These are phyloP conservation scores for Gryllus longicercus DNA, from an alignment of 2,888 invertebrate genomes.

Conservation along the genomic window DNA sequence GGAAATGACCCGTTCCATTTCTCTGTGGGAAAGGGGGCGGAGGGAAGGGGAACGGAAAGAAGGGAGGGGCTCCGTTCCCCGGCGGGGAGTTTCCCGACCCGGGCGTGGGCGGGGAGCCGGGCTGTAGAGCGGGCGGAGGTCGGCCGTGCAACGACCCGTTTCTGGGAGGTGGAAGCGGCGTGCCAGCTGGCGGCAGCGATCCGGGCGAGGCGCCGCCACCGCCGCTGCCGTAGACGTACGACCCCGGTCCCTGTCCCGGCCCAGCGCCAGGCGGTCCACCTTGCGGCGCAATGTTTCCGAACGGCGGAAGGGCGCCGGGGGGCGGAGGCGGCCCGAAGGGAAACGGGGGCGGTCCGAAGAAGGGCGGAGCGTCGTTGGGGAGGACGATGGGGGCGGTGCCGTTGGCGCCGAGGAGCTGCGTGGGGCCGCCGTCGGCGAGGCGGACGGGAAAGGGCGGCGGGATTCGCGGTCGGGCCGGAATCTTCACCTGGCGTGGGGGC, in stretches of 20 bases:
- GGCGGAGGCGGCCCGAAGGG: conserved; percentile 43
- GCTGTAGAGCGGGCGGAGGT: neutral
- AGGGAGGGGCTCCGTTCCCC: conserved; percentile 56
- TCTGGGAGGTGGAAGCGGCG: conserved; percentile 34
- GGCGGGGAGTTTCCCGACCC: conserved; percentile 57
- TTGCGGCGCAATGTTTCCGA: conserved; percentile 45
- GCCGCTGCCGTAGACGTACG: conserved; percentile 24
- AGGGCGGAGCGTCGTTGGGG: conserved; percentile 43
- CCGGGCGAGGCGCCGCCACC: conserved; percentile 51
- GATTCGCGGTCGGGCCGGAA: conserved; percentile 47
- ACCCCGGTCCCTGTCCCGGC: neutral
- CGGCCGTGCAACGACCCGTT: conserved; percentile 42
- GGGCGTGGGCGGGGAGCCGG: conserved; percentile 53
- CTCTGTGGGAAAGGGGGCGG: conserved; percentile 46
- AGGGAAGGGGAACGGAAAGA: conserved; percentile 40
- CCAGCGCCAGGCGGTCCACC: conserved; percentile 5
- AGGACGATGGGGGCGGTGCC: conserved; percentile 55
- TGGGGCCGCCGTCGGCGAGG: conserved; percentile 78
- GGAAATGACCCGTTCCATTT: conserved; percentile 32
- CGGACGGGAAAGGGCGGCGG: conserved; percentile 93
- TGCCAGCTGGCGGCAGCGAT: conserved; percentile 33
- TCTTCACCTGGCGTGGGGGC: conserved; percentile 51
- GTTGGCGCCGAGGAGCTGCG: conserved; percentile 66
- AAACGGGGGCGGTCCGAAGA: conserved; percentile 29
- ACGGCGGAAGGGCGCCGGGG: conserved; percentile 43